Percentiles rank a stretch among this genome's conserved stretches.
These are phyloP conservation scores for Lichenostomus cassidix DNA, from an alignment of 2,113 vertebrate species.

Conservation along the genomic window DNA sequence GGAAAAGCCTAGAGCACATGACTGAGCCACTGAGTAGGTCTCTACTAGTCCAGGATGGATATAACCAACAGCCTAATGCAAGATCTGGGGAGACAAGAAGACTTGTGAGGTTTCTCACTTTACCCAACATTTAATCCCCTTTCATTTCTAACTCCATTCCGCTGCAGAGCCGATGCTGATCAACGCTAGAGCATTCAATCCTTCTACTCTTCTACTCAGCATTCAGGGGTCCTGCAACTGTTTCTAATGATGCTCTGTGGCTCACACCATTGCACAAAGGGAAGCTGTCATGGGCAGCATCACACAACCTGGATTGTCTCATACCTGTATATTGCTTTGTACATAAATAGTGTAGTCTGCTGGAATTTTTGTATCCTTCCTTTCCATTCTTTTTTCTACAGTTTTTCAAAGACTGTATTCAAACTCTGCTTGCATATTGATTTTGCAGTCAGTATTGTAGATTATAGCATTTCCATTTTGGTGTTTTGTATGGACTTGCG, in stretches of 20 bases:
- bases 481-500: background rate
- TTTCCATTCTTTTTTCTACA: slow-evolving; percentile 20
- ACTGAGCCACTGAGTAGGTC: background rate
- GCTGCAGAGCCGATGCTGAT: background rate
- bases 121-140: background rate
- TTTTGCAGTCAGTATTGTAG: slow-evolving; percentile 27
- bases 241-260: background rate
- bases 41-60: background rate
- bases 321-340: slow-evolving; percentile 23
- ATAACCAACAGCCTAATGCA: background rate
- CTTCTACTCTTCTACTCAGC: background rate
- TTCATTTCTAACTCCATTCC: background rate
- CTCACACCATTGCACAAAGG: background rate
- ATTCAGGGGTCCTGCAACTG: background rate
- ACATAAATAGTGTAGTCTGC: slow-evolving; percentile 9
- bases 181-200: background rate
- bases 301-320: background rate
- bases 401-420: background rate
- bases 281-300: background rate
- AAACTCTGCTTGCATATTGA: slow-evolving; percentile 15
- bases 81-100: background rate
- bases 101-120: background rate
- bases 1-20: background rate
- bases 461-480: background rate
- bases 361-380: slow-evolving; percentile 13